Evolutionary conservation across 1,140 invertebrate genomes (phyloP).

Genomic region (Drosophila truncata): DNA sequence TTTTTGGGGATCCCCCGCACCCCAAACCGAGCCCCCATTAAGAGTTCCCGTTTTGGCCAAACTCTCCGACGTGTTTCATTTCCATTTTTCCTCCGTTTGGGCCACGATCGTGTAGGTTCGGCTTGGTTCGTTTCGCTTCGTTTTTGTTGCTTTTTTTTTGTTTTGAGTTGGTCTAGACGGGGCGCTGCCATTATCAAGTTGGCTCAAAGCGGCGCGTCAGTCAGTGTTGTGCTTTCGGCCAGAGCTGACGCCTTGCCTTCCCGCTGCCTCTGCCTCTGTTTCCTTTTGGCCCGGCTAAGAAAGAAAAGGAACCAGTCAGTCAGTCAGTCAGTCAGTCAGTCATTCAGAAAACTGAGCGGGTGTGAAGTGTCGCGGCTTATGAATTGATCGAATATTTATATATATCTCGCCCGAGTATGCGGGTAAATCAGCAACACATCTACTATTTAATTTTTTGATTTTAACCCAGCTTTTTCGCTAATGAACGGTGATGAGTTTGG

Average conservation of each 20-base stretch:
- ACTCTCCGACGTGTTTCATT: constrained; percentile 35
- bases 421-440: constrained; percentile 14
- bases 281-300: constrained; percentile 29
- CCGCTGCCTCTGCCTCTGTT: constrained; percentile 19
- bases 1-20: constrained; percentile 37
- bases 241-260: constrained; percentile 59
- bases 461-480: constrained; percentile 14
- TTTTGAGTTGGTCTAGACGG: constrained; percentile 11
- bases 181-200: constrained; percentile 37
- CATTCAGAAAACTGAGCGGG: constrained; percentile 25
- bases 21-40: not conserved
- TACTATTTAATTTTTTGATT: constrained; percentile 14
- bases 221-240: constrained; percentile 74
- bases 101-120: constrained; percentile 25
- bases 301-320: constrained; percentile 16
- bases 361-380: constrained; percentile 36
- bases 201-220: constrained; percentile 42
- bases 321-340: constrained; percentile 5
- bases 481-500: constrained; percentile 11
- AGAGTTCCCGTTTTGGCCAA: not conserved
- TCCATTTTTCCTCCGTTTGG: constrained; percentile 37
- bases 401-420: not conserved
- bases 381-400: constrained; percentile 20
- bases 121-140: constrained; percentile 13
- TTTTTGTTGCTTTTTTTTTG: too few species aligned